Evolutionary conservation across 2,797 vertebrate genomes (phyloP), one percentile per base, ranked within the genome.

Genomic region (Neosilurus mollespiculum): DNA sequence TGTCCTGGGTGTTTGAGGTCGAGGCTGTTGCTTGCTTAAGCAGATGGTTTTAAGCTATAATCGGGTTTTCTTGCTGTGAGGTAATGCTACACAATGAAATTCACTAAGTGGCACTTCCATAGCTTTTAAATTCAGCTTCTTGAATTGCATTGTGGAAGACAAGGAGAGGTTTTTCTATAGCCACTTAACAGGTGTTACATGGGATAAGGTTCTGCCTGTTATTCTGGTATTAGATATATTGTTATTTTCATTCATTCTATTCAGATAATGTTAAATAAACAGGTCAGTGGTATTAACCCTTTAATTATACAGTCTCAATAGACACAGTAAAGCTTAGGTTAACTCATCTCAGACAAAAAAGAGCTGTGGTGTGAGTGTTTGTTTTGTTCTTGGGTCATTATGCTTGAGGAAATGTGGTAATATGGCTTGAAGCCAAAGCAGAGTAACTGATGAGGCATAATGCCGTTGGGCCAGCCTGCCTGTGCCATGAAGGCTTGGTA

Each of bases 401-500:
- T 90, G 88, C 93, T 88, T 89, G 90, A 93, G 92, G 91, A 93
- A 93, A 89, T 90, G 87, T 81, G 78, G 87, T 85, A 89, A 92
- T 58, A 69, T 92, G 90, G 88, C 93, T 93, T 93, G 92, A 93
- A 91, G 91, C 87, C 34, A 82, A 82, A 64, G 67, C 86, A 92
- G 91, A 93, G 92, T 90, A 93, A 93, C 92, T 92, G 84, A 86
- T 89, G 85, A 83, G 86, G 87, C 90, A 87, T 86, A 78, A 78
- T 86, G 87, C 90, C 86, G 91, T 93, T 94, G 92, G 91, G 89
- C 92, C 87, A 92, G 82, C 93, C 93, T 88, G 91, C 90, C 89
- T 91, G 85, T 87, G 87, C 88, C 70, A 86, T 30, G 87, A 87
- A 87, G 86, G 91, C 90, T 92, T 92, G 92, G 88, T 90, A 90